Conservation (phyloP, 2,888 invertebrate genomes). For the Encarsia formosa region DNA sequence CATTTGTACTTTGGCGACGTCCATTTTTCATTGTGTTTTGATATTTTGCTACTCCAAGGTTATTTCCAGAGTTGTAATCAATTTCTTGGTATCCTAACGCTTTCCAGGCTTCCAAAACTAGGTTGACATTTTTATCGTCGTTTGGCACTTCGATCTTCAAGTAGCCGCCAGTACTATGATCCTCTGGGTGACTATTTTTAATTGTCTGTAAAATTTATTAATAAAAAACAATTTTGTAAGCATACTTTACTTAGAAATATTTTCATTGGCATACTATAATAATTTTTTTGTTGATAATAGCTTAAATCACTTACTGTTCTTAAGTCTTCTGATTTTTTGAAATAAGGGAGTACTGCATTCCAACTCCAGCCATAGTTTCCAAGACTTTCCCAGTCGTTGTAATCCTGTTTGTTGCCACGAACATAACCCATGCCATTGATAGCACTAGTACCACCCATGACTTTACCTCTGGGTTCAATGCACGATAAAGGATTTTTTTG, state of each 20-base stretch:
- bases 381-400: constrained; percentile 2
- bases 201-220: background rate
- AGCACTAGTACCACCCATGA: constrained; percentile 13
- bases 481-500: constrained; percentile 2
- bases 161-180: constrained; percentile 9
- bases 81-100: constrained; percentile 8
- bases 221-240: background rate
- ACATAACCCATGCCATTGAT: constrained; percentile 11
- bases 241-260: too few relatives aligned
- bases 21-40: constrained; percentile 13
- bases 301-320: background rate
- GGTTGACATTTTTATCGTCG: background rate
- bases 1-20: constrained; percentile 12
- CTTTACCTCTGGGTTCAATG: constrained; percentile 6
- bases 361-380: constrained; percentile 13
- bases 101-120: constrained; percentile 4
- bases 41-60: constrained; percentile 1
- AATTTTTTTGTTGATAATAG: too few relatives aligned
- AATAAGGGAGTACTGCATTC: constrained; percentile 11
- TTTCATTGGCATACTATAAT: too few relatives aligned
- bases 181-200: background rate
- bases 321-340: constrained; percentile 12
- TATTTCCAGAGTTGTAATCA: constrained; percentile 10
- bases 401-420: constrained; percentile 10
- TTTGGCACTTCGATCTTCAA: background rate